Conservation (phyloP, 2,113 vertebrate species). For the Eidolon helvum region DNA sequence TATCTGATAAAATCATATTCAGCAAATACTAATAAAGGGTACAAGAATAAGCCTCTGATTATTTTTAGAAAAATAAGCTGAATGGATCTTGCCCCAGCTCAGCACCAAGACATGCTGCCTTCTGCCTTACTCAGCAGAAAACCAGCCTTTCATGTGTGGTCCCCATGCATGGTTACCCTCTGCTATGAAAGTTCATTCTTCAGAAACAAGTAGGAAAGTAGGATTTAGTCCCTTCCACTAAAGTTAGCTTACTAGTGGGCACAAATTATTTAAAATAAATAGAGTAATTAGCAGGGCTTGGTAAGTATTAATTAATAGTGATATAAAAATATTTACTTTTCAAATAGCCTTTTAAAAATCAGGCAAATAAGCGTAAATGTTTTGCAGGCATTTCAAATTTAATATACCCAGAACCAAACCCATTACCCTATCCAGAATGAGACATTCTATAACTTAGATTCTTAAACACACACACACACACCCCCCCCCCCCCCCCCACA, state of each 20-base stretch:
- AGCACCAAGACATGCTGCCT: background rate
- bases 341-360: background rate
- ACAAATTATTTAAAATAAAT: background rate
- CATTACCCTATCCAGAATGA: background rate
- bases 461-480: background rate
- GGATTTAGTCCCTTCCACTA: background rate
- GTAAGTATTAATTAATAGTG: background rate
- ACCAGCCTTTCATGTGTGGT: rapidly evolving
- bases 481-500: too few relatives aligned
- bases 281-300: background rate
- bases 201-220: background rate
- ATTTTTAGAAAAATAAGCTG: background rate
- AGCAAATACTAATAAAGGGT: background rate
- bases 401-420: background rate
- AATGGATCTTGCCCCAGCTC: background rate
- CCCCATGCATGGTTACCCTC: background rate
- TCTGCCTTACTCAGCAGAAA: background rate
- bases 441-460: background rate
- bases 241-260: background rate
- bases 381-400: background rate
- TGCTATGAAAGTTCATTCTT: background rate
- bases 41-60: background rate
- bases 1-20: background rate
- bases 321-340: conserved; percentile 29
- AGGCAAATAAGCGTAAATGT: background rate